These are phyloP conservation scores for Phortica magna DNA, from an alignment of 2,888 invertebrate genomes.

Conservation along the genomic window DNA sequence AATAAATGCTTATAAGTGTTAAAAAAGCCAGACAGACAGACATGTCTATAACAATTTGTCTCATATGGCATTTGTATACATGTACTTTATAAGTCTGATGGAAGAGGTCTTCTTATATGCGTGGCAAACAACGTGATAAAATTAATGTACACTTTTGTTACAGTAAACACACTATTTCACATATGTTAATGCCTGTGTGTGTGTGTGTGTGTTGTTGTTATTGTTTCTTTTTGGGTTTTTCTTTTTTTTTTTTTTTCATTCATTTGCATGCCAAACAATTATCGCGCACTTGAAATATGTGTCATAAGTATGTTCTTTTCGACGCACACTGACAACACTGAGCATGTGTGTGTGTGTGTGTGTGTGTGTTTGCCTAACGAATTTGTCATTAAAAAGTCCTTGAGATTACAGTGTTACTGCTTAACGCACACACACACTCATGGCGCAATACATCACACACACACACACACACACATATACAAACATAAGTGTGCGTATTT, in stretches of 20 bases:
- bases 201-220: constrained; percentile 17
- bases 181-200: constrained; percentile 1
- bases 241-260: background rate
- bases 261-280: constrained; percentile 28
- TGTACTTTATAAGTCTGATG: too few relatives aligned
- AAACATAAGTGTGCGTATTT: constrained; percentile 21
- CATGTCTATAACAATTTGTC: background rate
- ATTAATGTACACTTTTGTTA: too few relatives aligned
- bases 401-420: background rate
- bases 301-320: constrained; percentile 10
- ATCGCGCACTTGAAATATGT: constrained; percentile 24
- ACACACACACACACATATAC: background rate
- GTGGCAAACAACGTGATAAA: too few relatives aligned
- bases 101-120: too few relatives aligned
- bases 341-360: background rate
- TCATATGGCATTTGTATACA: too few relatives aligned
- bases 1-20: too few relatives aligned
- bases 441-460: background rate
- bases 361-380: constrained; percentile 14
- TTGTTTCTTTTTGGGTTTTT: constrained; percentile 1
- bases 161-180: background rate
- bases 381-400: constrained; percentile 33
- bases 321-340: background rate
- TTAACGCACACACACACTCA: background rate
- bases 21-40: too few relatives aligned